These are phyloP conservation scores for Rhodophaea formosa DNA, from an alignment of 2,888 invertebrate species.

Conservation along the genomic window DNA sequence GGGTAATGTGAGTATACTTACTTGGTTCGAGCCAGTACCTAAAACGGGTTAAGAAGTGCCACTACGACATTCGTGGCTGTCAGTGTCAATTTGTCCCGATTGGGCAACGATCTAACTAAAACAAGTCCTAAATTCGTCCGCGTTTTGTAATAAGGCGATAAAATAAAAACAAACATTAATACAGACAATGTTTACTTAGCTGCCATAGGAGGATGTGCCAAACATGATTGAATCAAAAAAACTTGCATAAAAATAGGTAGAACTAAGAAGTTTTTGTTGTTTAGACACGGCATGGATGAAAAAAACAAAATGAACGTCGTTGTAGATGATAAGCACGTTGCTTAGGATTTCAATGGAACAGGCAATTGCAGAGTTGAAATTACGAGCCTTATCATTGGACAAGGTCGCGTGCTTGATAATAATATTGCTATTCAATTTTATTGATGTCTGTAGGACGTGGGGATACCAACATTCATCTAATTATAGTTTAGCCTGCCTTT, in stretches of 20 bases:
- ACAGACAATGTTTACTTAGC: conserved; percentile 1
- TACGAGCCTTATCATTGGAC: conserved; percentile 16
- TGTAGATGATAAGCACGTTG: conserved; percentile 12
- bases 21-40: too few species aligned
- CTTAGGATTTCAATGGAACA: background rate
- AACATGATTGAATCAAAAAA: background rate
- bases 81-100: too few species aligned
- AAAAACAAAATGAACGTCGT: background rate
- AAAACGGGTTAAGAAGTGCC: too few species aligned
- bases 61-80: too few species aligned
- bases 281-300: background rate
- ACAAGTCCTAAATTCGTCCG: too few species aligned
- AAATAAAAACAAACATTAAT: conserved; percentile 15
- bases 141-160: too few species aligned
- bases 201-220: background rate
- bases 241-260: background rate
- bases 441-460: background rate
- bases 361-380: conserved; percentile 8
- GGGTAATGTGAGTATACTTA: too few species aligned
- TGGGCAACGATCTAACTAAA: too few species aligned
- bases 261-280: background rate
- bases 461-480: background rate
- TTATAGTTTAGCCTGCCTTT: too few species aligned
- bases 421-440: conserved; percentile 6
- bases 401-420: conserved; percentile 18